Conservation (phyloP, 2,797 vertebrate genomes). For the Choloepus didactylus region DNA sequence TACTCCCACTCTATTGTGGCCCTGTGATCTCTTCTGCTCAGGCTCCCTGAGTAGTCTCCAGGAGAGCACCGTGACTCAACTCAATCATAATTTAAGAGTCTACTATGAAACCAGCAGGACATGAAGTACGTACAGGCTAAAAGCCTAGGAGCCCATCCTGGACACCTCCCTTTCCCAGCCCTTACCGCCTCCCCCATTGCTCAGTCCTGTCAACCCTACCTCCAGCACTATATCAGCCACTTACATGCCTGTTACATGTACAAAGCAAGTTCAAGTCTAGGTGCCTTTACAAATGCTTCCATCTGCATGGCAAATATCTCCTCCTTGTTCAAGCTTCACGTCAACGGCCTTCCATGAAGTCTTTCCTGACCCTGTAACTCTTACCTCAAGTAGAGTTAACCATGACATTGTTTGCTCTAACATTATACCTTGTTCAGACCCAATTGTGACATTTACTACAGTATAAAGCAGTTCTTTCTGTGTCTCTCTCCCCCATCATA, state of each 20-base stretch:
- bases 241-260: background rate
- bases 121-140: background rate
- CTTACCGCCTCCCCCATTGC: background rate
- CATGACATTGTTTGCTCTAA: background rate
- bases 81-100: background rate
- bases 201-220: background rate
- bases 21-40: background rate
- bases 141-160: background rate
- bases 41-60: background rate
- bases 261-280: background rate
- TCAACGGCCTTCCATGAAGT: background rate
- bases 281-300: background rate
- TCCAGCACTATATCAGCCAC: background rate
- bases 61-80: background rate
- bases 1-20: fast-evolving
- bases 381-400: background rate
- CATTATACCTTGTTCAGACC: background rate
- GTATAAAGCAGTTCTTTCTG: background rate
- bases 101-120: background rate
- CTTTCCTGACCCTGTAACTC: background rate
- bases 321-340: background rate
- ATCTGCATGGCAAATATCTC: background rate
- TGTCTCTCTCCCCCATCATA: background rate
- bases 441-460: background rate
- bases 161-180: background rate